Evolutionary conservation across 2,888 invertebrate species (phyloP), one percentile per base, ranked within the genome.

Genomic region (Gonocerus acuteangulatus): DNA sequence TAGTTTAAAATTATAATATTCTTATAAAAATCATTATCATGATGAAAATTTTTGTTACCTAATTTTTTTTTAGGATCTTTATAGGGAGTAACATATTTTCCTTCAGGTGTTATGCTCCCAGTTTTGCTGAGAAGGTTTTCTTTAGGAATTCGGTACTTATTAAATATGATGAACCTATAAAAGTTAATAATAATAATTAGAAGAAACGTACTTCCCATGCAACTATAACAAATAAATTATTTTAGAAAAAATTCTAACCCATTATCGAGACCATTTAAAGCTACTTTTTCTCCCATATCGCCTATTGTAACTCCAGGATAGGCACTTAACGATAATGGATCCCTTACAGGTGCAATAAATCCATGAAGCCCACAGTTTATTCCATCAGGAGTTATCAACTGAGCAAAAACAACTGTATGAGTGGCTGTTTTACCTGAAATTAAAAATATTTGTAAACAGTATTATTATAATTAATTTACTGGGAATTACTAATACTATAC

Each of bases 241-340:
- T 39, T 39, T 3, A 39, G n/a, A 39, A 9, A 39, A 39, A 47
- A 47, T 19, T 61, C 67, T 72, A 71, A 89, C 88, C 96, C 96
- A 77, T 96, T 96, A 73, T 96, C 96, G 42, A 95, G 75, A 2
- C 93, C 95, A 74, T 95, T 92, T 7, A 93, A 79, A 0, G 90
- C 95, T 44, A 90, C 79, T 76, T 96, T 96, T 73, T 89, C 88
- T 0, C 96, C 96, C 77, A 96, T 82, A 73, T 96, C 95, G 0
- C 95, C 95, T 0, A 95, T 87, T 0, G 80, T 82, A 1, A 96
- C 82, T 0, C 94, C 93, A 0, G 89, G 84, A 70, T 77, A 82
- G 0, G 90, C 81, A 57, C 80, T 71, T 70, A 89, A 73, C 0
- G 89, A 89, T 61, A 80, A 76, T 0, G 84, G 81, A 74, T 90